Conservation (phyloP, 2,888 invertebrate species). For the Thelaira solivaga region DNA sequence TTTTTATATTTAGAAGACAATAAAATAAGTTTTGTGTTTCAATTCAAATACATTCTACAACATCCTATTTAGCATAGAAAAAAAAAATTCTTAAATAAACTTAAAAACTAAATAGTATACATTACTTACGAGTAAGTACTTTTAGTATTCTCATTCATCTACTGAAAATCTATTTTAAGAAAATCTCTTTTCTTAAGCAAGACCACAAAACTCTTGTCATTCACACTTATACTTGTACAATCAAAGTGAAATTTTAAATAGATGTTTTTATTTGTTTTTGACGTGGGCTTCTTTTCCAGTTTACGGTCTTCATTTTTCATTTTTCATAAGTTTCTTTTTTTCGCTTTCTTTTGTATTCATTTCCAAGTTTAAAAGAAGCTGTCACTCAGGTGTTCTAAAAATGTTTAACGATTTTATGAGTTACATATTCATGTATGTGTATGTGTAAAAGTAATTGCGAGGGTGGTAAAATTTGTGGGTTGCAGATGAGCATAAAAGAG, state of each 20-base stretch:
- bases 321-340: not conserved
- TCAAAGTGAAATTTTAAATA: conserved; percentile 20
- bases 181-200: not conserved
- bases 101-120: too few species aligned
- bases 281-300: conserved; percentile 1
- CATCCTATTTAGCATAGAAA: too few species aligned
- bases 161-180: not conserved
- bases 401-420: not conserved
- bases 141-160: too few species aligned
- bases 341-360: not conserved
- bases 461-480: not conserved
- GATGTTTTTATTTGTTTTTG: conserved; percentile 9
- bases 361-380: conserved; percentile 27
- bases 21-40: too few species aligned
- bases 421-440: not conserved
- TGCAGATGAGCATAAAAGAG: conserved; percentile 2
- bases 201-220: not conserved
- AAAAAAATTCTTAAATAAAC: too few species aligned
- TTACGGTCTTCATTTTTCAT: not conserved
- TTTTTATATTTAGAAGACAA: too few species aligned
- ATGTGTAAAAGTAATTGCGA: not conserved
- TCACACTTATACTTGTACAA: not conserved
- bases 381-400: conserved; percentile 48
- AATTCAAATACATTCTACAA: too few species aligned
- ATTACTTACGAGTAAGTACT: too few species aligned